Percentiles rank a stretch among this genome's conserved stretches.
Evolutionary conservation across 2,888 invertebrate species (phyloP).

Genomic region (Andrena marginata): DNA sequence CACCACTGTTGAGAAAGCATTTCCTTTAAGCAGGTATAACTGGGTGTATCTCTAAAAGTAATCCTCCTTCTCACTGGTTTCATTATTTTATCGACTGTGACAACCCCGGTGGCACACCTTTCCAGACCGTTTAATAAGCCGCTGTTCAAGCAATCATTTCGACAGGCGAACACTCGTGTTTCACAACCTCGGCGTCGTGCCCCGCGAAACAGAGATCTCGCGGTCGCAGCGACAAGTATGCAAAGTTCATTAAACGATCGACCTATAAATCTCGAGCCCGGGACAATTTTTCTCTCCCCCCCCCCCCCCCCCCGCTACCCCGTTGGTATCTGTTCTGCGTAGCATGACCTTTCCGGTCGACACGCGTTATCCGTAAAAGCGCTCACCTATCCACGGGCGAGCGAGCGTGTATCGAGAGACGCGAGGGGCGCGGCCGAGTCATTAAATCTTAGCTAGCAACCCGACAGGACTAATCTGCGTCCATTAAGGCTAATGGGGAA

Average conservation of each 20-base stretch:
- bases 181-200: neutral
- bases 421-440: constrained; percentile 61
- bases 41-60: too few species aligned
- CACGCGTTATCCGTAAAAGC: constrained; percentile 43
- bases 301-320: too few species aligned
- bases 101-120: too few species aligned
- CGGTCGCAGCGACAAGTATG: neutral
- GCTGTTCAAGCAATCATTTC: too few species aligned
- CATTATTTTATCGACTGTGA: too few species aligned
- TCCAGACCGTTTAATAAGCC: too few species aligned
- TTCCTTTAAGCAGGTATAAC: too few species aligned
- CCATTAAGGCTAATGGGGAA: constrained; percentile 76
- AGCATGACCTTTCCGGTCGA: constrained; percentile 38
- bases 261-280: constrained; percentile 19
- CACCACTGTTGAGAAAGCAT: too few species aligned
- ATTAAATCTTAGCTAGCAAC: constrained; percentile 68
- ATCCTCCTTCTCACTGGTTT: too few species aligned
- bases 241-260: constrained; percentile 14
- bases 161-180: too few species aligned
- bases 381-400: constrained; percentile 18
- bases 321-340: neutral
- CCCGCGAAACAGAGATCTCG: neutral
- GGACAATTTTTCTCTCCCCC: constrained; percentile 13
- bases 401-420: constrained; percentile 37
- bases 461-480: constrained; percentile 72